These are phyloP conservation scores for Laterallus jamaicensis DNA, from an alignment of 2,113 vertebrate species.

Conservation along the genomic window DNA sequence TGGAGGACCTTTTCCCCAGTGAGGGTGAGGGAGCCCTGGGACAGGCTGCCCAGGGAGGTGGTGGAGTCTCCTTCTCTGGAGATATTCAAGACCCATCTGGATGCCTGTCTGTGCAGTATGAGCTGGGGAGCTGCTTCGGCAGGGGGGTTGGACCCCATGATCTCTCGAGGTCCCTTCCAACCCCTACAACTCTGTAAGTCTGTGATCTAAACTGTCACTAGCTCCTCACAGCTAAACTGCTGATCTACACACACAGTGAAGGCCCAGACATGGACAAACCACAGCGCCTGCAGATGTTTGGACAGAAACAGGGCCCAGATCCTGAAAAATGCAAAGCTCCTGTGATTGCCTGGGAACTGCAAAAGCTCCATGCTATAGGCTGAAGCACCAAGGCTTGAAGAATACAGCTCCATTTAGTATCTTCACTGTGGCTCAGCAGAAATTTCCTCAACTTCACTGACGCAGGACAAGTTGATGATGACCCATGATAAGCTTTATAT, in stretches of 20 bases:
- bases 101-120: no score
- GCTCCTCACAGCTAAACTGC: not conserved
- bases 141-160: no score
- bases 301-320: not conserved
- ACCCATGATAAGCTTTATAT: accelerated
- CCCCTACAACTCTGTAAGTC: no score
- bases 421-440: not conserved
- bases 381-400: not conserved
- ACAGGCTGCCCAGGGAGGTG: no score
- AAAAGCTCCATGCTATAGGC: not conserved
- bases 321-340: not conserved
- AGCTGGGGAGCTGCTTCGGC: no score
- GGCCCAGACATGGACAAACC: not conserved
- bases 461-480: not conserved
- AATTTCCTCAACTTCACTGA: not conserved
- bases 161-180: no score
- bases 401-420: accelerated
- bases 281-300: not conserved
- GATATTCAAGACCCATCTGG: no score
- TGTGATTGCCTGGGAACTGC: not conserved
- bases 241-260: not conserved
- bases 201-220: not conserved
- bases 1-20: no score
- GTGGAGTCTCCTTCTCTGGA: no score
- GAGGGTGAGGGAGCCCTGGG: no score